These are phyloP conservation scores for Xestia sexstrigata DNA, from an alignment of 2,888 invertebrate genomes.

Conservation along the genomic window DNA sequence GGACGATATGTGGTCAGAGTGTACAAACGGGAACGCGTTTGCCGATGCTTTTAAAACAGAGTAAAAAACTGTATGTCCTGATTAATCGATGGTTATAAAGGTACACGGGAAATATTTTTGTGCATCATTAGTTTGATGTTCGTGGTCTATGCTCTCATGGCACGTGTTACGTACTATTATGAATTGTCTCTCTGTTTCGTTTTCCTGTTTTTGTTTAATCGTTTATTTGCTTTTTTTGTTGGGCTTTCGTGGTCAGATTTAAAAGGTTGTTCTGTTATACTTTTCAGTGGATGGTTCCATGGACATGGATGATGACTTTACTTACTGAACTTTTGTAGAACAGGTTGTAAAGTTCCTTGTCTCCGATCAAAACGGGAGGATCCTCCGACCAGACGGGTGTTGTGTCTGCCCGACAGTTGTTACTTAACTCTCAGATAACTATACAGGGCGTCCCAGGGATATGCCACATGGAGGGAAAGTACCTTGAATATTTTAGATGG, in stretches of 20 bases:
- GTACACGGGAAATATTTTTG: conserved; percentile 89
- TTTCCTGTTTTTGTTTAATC: conserved; percentile 63
- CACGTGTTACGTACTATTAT: conserved; percentile 67
- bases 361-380: background rate
- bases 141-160: conserved; percentile 69
- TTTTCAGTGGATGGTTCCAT: conserved; percentile 1
- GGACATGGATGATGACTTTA: background rate
- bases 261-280: conserved; percentile 9
- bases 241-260: background rate
- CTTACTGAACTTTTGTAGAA: background rate
- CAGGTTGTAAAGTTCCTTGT: background rate
- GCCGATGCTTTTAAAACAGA: conserved; percentile 79
- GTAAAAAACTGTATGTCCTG: conserved; percentile 79
- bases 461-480: too few species aligned
- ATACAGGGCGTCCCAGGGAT: too few species aligned
- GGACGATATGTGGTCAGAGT: conserved; percentile 77
- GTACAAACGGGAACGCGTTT: conserved; percentile 74
- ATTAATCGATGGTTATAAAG: conserved; percentile 87
- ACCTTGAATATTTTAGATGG: too few species aligned
- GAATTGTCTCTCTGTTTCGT: conserved; percentile 57
- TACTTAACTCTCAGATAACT: background rate
- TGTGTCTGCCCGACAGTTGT: too few species aligned
- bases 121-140: conserved; percentile 85
- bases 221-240: conserved; percentile 55
- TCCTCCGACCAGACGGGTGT: background rate